Base-by-base conservation (phyloP, 2,888 invertebrate species). In the Neoscelio sp. region DNA sequence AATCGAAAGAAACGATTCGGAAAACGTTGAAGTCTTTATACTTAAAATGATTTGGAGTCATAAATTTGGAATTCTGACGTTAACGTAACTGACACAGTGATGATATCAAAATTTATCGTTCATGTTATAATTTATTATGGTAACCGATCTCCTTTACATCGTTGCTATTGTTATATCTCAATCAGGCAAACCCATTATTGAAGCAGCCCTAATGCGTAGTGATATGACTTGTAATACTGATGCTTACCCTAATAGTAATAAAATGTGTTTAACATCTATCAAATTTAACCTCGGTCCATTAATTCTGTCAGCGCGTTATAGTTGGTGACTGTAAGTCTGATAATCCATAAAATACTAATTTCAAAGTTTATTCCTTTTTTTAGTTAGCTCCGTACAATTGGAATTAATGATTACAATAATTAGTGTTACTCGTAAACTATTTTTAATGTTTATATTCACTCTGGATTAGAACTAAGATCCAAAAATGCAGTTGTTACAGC, bases 1-100 rank as follows among this genome's bases (percentile, higher is more conserved):
- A 65, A 42, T 65, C 30, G 52, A 52, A 44, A 65, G 40, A 50
- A 23, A 46, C n/a, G n/a, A n/a, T n/a, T n/a, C n/a, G n/a, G n/a
- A n/a, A n/a, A n/a, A n/a, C n/a, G n/a, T n/a, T n/a, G n/a, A n/a
- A n/a, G n/a, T n/a, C n/a, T n/a, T n/a, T n/a, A n/a, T n/a, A n/a
- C n/a, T n/a, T n/a, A n/a, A n/a, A n/a, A n/a, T n/a, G n/a, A n/a
- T n/a, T n/a, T n/a, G n/a, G n/a, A n/a, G n/a, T n/a, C n/a, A n/a
- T n/a, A n/a, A n/a, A n/a, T n/a, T n/a, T n/a, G n/a, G n/a, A n/a
- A n/a, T n/a, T n/a, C n/a, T n/a, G n/a, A n/a, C n/a, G n/a, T n/a
- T n/a, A n/a, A n/a, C n/a, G n/a, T n/a, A n/a, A n/a, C n/a, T n/a
- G n/a, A n/a, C n/a, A n/a, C n/a, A n/a, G n/a, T n/a, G n/a, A n/a